These are phyloP conservation scores for Rhea pennata DNA, from an alignment of 2,113 vertebrate genomes.

Conservation along the genomic window DNA sequence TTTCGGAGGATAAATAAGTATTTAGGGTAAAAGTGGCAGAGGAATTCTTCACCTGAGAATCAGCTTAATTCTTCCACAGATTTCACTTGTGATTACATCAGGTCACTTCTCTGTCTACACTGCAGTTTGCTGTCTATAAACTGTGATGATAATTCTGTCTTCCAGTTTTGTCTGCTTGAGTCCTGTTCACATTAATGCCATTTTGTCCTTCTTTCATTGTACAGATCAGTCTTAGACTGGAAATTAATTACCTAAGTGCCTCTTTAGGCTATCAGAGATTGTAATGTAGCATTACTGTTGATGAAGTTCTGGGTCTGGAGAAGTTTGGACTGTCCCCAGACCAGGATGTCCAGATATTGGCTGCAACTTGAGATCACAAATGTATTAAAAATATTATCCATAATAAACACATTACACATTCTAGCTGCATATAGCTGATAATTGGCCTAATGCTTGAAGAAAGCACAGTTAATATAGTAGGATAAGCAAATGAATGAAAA, in stretches of 20 bases:
- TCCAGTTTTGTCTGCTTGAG: neutral
- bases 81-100: neutral
- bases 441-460: neutral
- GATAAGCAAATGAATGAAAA: neutral
- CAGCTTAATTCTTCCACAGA: neutral
- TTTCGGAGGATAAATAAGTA: neutral
- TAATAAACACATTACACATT: neutral
- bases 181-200: neutral
- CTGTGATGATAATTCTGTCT: neutral
- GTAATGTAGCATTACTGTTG: neutral
- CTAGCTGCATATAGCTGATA: neutral
- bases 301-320: neutral
- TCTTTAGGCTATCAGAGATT: neutral
- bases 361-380: neutral
- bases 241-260: neutral
- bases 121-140: neutral
- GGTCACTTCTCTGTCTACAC: neutral
- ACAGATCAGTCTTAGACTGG: neutral
- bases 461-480: neutral
- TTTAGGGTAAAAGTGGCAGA: neutral
- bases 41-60: neutral
- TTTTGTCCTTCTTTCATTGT: neutral
- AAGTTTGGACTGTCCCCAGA: neutral
- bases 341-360: neutral
- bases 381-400: neutral